phyloP scores from a whole-genome alignment of 2,113 vertebrate species.

The Microtus ochrogaster region DNA sequence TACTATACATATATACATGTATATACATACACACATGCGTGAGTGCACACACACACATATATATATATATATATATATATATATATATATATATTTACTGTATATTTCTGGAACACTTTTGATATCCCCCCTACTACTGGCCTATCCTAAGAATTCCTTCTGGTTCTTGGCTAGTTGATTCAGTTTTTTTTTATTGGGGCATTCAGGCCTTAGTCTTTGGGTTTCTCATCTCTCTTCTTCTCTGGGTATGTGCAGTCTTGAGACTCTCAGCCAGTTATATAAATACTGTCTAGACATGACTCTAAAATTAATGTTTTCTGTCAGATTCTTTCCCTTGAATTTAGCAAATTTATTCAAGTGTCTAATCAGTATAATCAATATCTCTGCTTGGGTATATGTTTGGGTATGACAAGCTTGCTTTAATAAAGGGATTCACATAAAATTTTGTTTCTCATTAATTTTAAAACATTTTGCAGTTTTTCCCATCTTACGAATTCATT shows the following conservation, averaged over 20 bases:
- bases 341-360: background rate
- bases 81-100: background rate
- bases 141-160: background rate
- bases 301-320: background rate
- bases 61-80: no score
- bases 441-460: background rate
- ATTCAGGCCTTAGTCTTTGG: background rate
- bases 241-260: background rate
- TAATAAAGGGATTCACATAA: background rate
- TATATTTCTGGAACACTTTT: background rate
- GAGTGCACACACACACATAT: no score
- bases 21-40: no score
- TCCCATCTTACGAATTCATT: background rate
- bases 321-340: background rate
- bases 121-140: background rate
- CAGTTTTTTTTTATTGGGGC: background rate
- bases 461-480: slow-evolving; percentile 26
- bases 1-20: no score
- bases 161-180: background rate
- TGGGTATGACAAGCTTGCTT: background rate
- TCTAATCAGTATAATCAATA: background rate
- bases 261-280: slow-evolving; percentile 5
- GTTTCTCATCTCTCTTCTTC: background rate
- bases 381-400: slow-evolving; percentile 28
- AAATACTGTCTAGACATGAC: background rate